A percentile compares a stretch with the other conserved stretches of the same genome.
Evolutionary conservation across 2,888 invertebrate species (phyloP).

Genomic region (Leptopilina drosophilae): DNA sequence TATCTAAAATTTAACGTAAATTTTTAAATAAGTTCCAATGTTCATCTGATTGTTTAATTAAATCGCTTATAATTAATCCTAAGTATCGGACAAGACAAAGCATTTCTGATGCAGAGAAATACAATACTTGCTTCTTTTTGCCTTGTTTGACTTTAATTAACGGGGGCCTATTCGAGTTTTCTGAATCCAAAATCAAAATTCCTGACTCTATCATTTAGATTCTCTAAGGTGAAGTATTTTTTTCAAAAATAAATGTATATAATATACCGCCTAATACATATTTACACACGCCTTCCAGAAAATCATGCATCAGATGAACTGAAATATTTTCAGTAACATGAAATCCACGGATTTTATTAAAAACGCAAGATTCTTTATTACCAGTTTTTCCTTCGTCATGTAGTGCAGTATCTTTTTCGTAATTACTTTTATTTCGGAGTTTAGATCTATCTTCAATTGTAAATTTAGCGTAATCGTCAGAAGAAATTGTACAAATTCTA

Average conservation of each 20-base stretch:
- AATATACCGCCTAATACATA: constrained; percentile 45
- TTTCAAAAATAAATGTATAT: constrained; percentile 40
- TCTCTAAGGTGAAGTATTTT: constrained; percentile 41
- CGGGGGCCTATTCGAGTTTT: constrained; percentile 40
- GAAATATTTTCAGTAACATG: constrained; percentile 44
- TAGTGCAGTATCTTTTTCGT: constrained; percentile 35
- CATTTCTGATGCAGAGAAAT: constrained; percentile 44
- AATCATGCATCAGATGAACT: constrained; percentile 43
- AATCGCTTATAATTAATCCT: constrained; percentile 48
- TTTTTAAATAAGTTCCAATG: constrained; percentile 45
- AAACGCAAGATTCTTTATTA: constrained; percentile 40
- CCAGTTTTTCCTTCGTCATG: constrained; percentile 30
- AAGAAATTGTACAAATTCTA: constrained; percentile 43
- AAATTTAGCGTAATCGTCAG: constrained; percentile 39
- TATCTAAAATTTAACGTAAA: constrained; percentile 46
- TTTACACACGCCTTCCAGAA: constrained; percentile 49
- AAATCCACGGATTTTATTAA: constrained; percentile 48
- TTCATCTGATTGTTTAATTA: constrained; percentile 43
- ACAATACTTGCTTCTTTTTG: background rate
- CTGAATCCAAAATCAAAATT: constrained; percentile 44
- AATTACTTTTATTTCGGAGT: constrained; percentile 37
- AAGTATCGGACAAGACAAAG: constrained; percentile 45
- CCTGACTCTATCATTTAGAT: constrained; percentile 41
- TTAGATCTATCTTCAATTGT: constrained; percentile 37
- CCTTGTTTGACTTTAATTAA: constrained; percentile 28